Evolutionary conservation across 2,888 invertebrate genomes (phyloP).

Genomic region (Eumerus sabulonum): DNA sequence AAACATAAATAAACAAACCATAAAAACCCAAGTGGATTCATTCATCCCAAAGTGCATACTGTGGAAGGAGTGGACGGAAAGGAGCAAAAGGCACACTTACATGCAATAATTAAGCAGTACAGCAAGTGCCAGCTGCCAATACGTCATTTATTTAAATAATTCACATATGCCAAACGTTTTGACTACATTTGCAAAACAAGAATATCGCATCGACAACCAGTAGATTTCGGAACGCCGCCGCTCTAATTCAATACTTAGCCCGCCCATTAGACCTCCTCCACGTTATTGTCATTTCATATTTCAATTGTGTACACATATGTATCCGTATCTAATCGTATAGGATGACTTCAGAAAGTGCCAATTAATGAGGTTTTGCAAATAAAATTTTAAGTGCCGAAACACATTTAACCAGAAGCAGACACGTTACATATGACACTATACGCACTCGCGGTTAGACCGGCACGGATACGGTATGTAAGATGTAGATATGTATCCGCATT

Average conservation of each 20-base stretch:
- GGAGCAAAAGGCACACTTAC: no score
- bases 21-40: constrained; percentile 26
- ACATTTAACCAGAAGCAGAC: constrained; percentile 27
- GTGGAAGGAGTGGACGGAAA: neutral
- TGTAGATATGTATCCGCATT: constrained; percentile 11
- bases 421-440: neutral
- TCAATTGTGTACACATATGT: no score
- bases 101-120: constrained; percentile 28
- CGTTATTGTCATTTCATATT: no score
- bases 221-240: neutral
- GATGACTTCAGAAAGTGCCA: constrained; percentile 53
- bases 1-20: constrained; percentile 37
- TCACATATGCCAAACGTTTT: constrained; percentile 27
- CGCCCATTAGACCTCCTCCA: neutral
- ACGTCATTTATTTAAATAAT: constrained; percentile 56
- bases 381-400: constrained; percentile 26
- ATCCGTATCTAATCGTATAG: neutral
- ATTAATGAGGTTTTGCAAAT: constrained; percentile 38
- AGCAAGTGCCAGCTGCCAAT: constrained; percentile 42
- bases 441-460: constrained; percentile 13
- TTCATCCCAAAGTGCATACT: constrained; percentile 30
- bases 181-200: constrained; percentile 13
- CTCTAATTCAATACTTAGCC: constrained; percentile 20
- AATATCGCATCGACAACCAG: no score
- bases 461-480: constrained; percentile 16